Base-by-base conservation (phyloP, 2,888 invertebrate species). In the Rapana venosa region DNA sequence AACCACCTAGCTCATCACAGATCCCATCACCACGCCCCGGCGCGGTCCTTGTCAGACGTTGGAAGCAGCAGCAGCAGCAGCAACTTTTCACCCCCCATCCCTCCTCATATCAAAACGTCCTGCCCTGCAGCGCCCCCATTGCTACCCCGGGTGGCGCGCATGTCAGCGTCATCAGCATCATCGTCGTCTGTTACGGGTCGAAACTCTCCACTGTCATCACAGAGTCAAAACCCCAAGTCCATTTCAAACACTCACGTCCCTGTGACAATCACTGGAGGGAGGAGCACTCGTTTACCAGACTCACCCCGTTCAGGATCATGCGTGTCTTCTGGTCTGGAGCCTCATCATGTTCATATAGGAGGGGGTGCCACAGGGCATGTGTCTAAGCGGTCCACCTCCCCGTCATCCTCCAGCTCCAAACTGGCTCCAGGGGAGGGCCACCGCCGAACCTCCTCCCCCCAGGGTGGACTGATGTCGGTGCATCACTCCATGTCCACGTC, bases 401-500 rank as follows among this genome's bases (percentile, higher is more conserved):
- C 83, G 20, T 89, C 92, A 66, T 70, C 91, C 17, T 85, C 92
- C 15, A 79, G 81, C 89, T 86, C 91, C 87, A 36, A 89, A 58
- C 81, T 91, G 66, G 58, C 88, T 70, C 81, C 91, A 26, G 74
- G 87, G 77, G 83, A 87, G 22, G 84, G 30, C 58, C 90, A 70
- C 88, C 91, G 58, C 36, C 87, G 36, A 35, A 88, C 90, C 20
- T 88, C 91, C 11, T 90, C 91, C 13, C 91, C 91, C 22, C 91
- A 90, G 56, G 74, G 83, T 36, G 84, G 89, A 58, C 84, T 83
- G 66, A 91, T 91, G 91, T 87, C 91, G 8, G 88, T 93, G 22
- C 98, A 98, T 96, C 97, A 97, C 97, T 95, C 97, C 97, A 87
- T 96, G 79, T 94, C 96, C n/a, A 93, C 96, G 56, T 92, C 93